A percentile compares a stretch with the other conserved stretches of the same genome.
These are phyloP conservation scores for Phengaris alcon DNA, from an alignment of 2,888 invertebrate genomes.

Conservation along the genomic window DNA sequence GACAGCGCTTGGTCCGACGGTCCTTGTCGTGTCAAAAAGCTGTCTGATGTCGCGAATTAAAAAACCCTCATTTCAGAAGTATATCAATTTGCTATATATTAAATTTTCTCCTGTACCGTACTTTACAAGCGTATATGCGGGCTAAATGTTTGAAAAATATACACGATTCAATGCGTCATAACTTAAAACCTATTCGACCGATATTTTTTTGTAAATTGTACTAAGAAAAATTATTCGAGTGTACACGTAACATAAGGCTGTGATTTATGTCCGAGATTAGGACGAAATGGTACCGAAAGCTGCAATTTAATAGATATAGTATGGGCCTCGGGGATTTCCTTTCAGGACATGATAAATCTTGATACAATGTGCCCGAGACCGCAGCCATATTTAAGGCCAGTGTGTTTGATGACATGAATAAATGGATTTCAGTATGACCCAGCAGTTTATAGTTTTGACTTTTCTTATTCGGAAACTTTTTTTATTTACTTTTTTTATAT, in stretches of 20 bases:
- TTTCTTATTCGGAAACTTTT: not conserved
- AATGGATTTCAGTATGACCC: not conserved
- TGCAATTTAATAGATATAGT: conserved; percentile 7
- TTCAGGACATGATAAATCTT: conserved; percentile 16
- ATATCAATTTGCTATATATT: not conserved
- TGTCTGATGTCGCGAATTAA: no score
- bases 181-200: not conserved
- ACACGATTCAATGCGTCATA: not conserved
- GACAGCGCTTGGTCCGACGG: no score
- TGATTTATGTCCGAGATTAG: not conserved
- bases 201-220: not conserved
- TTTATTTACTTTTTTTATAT: not conserved
- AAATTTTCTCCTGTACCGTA: not conserved
- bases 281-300: conserved; percentile 14
- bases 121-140: not conserved
- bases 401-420: conserved; percentile 5
- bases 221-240: conserved; percentile 1
- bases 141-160: no score
- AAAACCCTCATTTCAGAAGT: no score
- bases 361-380: conserved; percentile 6
- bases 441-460: conserved; percentile 12
- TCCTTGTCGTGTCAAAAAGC: no score
- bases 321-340: not conserved
- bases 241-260: not conserved
- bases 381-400: not conserved